Evolutionary conservation across 2,888 invertebrate species (phyloP).

Genomic region (Hirtodrosophila cameraria): DNA sequence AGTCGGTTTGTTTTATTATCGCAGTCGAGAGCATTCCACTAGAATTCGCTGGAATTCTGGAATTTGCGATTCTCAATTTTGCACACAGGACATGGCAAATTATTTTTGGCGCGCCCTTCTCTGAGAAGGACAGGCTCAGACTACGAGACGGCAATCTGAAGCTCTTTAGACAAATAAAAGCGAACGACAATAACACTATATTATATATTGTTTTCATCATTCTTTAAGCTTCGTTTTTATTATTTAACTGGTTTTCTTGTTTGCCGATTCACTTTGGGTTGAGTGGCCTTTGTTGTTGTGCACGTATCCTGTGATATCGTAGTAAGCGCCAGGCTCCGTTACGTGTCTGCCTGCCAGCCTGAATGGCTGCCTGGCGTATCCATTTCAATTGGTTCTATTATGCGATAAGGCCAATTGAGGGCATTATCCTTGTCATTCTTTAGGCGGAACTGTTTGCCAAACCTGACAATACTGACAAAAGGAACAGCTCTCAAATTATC

Average conservation of each 20-base stretch:
- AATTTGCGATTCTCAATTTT: slow-evolving; percentile 9
- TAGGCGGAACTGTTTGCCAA: slow-evolving; percentile 23
- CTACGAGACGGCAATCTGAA: slow-evolving; percentile 2
- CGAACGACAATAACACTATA: slow-evolving; percentile 15
- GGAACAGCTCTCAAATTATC: neutral
- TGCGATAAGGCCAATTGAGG: slow-evolving; percentile 43
- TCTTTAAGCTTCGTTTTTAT: neutral
- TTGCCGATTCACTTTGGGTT: slow-evolving; percentile 11
- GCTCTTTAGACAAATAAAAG: slow-evolving; percentile 34
- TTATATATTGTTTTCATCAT: neutral
- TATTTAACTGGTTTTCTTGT: slow-evolving; percentile 26
- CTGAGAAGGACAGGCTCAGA: too few species aligned
- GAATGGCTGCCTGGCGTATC: slow-evolving; percentile 43
- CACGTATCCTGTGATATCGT: slow-evolving; percentile 44
- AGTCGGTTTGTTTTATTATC: too few species aligned
- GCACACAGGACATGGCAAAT: slow-evolving; percentile 73
- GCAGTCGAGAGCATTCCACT: too few species aligned
- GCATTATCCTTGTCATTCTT: slow-evolving; percentile 6
- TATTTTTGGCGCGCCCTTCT: slow-evolving; percentile 49
- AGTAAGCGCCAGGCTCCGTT: slow-evolving; percentile 61
- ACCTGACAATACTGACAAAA: neutral
- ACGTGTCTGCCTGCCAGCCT: slow-evolving; percentile 14
- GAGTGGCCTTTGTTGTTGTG: slow-evolving; percentile 26
- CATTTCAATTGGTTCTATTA: slow-evolving; percentile 55
- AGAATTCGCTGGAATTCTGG: too few species aligned